Evolutionary conservation across 2,797 vertebrate species (phyloP).

Genomic region (Sciaenops ocellatus): DNA sequence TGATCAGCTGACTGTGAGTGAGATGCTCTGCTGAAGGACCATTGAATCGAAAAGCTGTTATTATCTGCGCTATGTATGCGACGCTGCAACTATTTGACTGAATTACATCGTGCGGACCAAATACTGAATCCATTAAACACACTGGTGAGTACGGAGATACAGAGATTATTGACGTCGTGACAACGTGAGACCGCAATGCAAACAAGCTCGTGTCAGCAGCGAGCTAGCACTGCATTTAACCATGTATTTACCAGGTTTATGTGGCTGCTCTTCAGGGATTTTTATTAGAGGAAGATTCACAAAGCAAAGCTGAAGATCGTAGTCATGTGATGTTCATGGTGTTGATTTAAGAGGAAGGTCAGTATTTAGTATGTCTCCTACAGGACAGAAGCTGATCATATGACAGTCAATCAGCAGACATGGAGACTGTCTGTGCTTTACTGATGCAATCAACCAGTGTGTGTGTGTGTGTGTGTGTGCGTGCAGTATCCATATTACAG

Average conservation of each 20-base stretch:
- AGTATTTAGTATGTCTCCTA: constrained; percentile 10
- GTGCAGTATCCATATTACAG: constrained; percentile 4
- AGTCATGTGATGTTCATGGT: background rate
- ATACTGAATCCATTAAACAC: constrained; percentile 29
- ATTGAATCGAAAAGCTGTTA: constrained; percentile 54
- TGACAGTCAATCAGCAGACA: constrained; percentile 73
- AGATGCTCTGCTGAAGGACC: constrained; percentile 73
- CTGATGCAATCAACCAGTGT: constrained; percentile 27
- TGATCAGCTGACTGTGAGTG: constrained; percentile 85
- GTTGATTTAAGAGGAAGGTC: constrained; percentile 20
- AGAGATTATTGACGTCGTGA: constrained; percentile 68
- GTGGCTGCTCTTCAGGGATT: background rate
- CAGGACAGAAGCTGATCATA: constrained; percentile 64
- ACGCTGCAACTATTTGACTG: constrained; percentile 37
- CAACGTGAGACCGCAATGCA: constrained; percentile 45
- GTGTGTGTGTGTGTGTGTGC: constrained; percentile 1
- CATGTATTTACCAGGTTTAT: background rate
- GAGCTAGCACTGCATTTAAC: constrained; percentile 49
- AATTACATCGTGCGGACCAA: constrained; percentile 40
- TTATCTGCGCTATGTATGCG: constrained; percentile 59
- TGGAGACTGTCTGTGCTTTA: constrained; percentile 19
- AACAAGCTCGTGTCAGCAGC: constrained; percentile 59
- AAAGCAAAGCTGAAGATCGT: background rate
- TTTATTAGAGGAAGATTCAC: background rate
- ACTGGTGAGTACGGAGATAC: constrained; percentile 69